phyloP scores from a whole-genome alignment of 2,113 vertebrate genomes.

The Carassius gibelio region DNA sequence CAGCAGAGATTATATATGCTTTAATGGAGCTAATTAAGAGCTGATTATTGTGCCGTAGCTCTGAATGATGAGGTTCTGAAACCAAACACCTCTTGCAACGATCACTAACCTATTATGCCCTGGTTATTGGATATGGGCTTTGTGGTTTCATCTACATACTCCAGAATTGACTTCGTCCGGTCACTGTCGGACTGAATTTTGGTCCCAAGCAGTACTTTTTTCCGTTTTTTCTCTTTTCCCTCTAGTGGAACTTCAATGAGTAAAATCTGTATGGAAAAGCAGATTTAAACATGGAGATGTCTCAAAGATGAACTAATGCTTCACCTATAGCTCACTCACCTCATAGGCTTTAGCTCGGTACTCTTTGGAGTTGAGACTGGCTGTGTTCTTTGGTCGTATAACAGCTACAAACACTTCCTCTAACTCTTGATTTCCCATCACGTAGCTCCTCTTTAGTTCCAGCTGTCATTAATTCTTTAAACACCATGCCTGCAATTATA shows the following conservation, averaged over 20 bases:
- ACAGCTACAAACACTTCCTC: slow-evolving; percentile 94
- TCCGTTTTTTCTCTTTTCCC: slow-evolving; percentile 95
- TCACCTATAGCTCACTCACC: slow-evolving; percentile 71
- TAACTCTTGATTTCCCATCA: slow-evolving; percentile 91
- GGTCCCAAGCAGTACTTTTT: slow-evolving; percentile 90
- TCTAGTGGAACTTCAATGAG: slow-evolving; percentile 94
- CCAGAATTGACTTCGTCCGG: slow-evolving; percentile 88
- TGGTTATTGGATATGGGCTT: slow-evolving; percentile 94
- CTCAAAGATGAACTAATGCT: neutral
- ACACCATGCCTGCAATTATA: slow-evolving; percentile 54
- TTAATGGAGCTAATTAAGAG: neutral
- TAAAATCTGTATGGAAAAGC: slow-evolving; percentile 81
- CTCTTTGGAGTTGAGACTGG: slow-evolving; percentile 94
- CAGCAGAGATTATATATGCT: slow-evolving; percentile 27
- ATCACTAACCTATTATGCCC: slow-evolving; percentile 88
- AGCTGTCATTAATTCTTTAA: neutral
- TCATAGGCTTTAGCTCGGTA: slow-evolving; percentile 96
- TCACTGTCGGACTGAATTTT: slow-evolving; percentile 86
- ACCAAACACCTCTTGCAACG: neutral
- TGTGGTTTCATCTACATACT: slow-evolving; percentile 92
- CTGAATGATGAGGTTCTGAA: slow-evolving; percentile 1
- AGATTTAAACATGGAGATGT: slow-evolving; percentile 32
- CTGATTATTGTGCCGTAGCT: neutral
- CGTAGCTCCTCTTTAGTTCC: slow-evolving; percentile 49
- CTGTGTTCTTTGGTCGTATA: slow-evolving; percentile 93